phyloP scores from a whole-genome alignment of 2,888 invertebrate species.

The Tachina fera region DNA sequence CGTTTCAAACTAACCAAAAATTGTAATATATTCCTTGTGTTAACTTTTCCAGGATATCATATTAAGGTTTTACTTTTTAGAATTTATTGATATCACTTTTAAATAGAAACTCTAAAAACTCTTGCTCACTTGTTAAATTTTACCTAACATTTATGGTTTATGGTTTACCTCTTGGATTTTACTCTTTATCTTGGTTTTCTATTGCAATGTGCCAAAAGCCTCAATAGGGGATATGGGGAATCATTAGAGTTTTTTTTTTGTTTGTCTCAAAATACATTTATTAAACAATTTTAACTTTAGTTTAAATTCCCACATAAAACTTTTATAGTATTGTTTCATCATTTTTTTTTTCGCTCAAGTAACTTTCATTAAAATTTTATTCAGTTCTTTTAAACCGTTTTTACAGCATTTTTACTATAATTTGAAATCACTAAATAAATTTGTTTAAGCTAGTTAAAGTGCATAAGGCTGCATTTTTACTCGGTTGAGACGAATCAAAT shows the following conservation, averaged over 20 bases:
- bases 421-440: conserved; percentile 21
- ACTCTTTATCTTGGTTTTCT: neutral
- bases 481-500: neutral
- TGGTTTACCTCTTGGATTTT: conserved; percentile 34
- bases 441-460: neutral
- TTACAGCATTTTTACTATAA: neutral
- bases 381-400: neutral
- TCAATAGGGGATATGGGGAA: neutral
- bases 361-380: neutral
- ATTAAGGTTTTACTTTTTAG: conserved; percentile 10
- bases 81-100: neutral
- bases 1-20: conserved; percentile 57
- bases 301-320: neutral
- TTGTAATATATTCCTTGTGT: neutral
- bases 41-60: conserved; percentile 20
- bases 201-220: neutral
- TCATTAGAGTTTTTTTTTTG: neutral
- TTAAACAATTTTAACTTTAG: too few species aligned
- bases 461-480: neutral
- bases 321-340: neutral
- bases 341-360: neutral
- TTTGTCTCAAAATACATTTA: too few species aligned
- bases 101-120: neutral
- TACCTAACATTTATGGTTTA: conserved; percentile 5
- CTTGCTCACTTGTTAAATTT: neutral